Evolutionary conservation across 2,888 invertebrate species (phyloP).

Genomic region (Barypeithes pellucidus): DNA sequence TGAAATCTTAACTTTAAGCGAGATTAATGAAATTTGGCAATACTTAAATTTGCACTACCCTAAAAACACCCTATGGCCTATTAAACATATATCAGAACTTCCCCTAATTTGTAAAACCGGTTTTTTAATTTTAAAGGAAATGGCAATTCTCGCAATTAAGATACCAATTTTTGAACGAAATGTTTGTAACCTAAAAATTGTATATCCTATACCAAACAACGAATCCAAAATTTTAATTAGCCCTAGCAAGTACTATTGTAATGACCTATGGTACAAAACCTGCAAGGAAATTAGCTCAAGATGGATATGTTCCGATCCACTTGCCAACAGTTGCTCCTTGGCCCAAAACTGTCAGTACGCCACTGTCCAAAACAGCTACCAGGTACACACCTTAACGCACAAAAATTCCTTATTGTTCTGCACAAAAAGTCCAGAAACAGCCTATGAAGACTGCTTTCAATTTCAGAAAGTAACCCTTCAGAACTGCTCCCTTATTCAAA

Average conservation of each 20-base stretch:
- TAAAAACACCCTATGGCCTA: too few species aligned
- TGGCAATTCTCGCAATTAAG: slow-evolving; percentile 15
- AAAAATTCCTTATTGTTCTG: neutral
- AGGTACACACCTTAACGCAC: neutral
- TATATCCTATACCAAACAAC: slow-evolving; percentile 8
- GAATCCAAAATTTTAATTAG: slow-evolving; percentile 21
- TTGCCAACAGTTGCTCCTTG: neutral
- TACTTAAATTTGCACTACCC: slow-evolving; percentile 23
- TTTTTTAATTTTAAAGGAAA: slow-evolving; percentile 22
- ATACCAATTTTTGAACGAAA: slow-evolving; percentile 15
- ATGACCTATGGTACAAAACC: too few species aligned
- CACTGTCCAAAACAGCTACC: too few species aligned
- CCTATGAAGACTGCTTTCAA: neutral
- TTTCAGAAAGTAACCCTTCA: neutral
- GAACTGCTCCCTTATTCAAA: neutral
- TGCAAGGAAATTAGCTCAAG: neutral
- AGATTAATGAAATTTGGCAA: slow-evolving; percentile 30
- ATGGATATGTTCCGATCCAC: neutral
- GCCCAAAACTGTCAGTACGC: neutral
- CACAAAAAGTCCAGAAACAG: neutral
- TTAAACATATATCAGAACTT: too few species aligned
- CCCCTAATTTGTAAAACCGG: slow-evolving; percentile 35
- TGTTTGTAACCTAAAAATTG: slow-evolving; percentile 1
- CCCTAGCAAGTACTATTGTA: slow-evolving; percentile 37
- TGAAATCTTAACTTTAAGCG: slow-evolving; percentile 5